A percentile compares a stretch with the other conserved stretches of the same genome.
phyloP scores from a whole-genome alignment of 2,113 vertebrate species.

The Baryphthengus martii region DNA sequence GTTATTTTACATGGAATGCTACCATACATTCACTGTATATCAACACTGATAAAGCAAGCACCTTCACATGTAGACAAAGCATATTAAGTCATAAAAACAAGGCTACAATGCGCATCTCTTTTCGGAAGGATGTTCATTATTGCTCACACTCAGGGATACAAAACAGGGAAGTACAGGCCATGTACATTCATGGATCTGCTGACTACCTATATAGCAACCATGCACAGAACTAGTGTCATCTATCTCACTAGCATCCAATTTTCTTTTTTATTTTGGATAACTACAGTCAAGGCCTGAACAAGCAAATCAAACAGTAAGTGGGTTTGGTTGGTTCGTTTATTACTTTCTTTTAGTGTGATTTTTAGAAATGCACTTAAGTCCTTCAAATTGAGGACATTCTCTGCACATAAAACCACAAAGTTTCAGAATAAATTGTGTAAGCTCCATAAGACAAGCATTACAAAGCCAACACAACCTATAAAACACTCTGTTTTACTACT shows the following conservation, averaged over 20 bases:
- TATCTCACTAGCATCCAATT: not conserved
- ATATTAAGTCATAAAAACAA: not conserved
- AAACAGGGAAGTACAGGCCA: not conserved
- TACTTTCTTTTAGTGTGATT: not conserved
- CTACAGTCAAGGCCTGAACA: not conserved
- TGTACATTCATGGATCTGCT: not conserved
- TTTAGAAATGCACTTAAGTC: not conserved
- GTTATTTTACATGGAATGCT: not conserved
- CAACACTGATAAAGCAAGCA: not conserved
- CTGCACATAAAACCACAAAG: not conserved
- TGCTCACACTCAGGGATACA: not conserved
- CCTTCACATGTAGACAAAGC: not conserved
- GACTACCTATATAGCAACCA: not conserved
- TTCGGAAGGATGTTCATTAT: not conserved
- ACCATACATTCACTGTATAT: not conserved
- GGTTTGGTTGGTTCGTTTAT: not conserved
- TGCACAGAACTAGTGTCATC: not conserved
- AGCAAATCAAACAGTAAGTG: not conserved
- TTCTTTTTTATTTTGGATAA: not conserved
- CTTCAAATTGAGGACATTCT: not conserved
- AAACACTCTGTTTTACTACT: not conserved
- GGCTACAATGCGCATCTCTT: not conserved
- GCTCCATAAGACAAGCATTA: not conserved
- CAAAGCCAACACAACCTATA: not conserved
- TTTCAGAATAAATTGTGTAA: not conserved